Conservation (phyloP, 2,797 vertebrate genomes). For the Lithobates pipiens region DNA sequence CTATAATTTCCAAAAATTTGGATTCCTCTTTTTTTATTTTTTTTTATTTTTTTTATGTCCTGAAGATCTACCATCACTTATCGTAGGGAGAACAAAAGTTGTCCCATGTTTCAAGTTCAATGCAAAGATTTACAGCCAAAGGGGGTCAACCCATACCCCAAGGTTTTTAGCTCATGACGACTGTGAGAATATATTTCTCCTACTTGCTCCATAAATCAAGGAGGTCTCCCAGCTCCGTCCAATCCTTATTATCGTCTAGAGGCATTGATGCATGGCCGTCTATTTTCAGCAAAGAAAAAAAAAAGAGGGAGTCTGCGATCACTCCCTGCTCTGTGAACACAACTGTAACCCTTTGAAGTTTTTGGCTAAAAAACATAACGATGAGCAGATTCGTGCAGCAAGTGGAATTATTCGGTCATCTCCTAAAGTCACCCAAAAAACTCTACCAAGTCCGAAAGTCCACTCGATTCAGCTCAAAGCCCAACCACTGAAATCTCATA, state of each 20-base stretch:
- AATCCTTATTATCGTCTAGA: constrained; percentile 34
- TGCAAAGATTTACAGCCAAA: constrained; percentile 33
- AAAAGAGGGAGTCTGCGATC: not conserved
- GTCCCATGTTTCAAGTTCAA: constrained; percentile 50
- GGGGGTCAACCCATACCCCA: constrained; percentile 46
- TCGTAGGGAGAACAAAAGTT: constrained; percentile 26
- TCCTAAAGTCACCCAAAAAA: not conserved
- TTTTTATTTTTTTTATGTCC: not conserved
- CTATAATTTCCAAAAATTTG: not conserved
- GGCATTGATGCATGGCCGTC: constrained; percentile 44
- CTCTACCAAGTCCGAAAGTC: not conserved
- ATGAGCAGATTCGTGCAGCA: not conserved
- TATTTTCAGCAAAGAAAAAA: constrained; percentile 8
- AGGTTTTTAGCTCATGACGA: constrained; percentile 33
- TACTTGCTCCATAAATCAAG: constrained; percentile 4
- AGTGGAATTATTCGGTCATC: not conserved
- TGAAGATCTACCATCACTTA: constrained; percentile 43
- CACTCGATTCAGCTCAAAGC: not conserved
- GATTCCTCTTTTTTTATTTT: not conserved
- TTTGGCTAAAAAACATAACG: not conserved
- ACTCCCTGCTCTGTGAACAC: constrained; percentile 33
- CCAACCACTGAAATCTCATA: too few species aligned
- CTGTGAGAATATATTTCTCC: constrained; percentile 25
- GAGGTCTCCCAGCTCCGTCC: constrained; percentile 35
- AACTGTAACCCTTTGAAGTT: constrained; percentile 5